phyloP scores from a whole-genome alignment of 2,888 invertebrate genomes.

The Mythimna impura region DNA sequence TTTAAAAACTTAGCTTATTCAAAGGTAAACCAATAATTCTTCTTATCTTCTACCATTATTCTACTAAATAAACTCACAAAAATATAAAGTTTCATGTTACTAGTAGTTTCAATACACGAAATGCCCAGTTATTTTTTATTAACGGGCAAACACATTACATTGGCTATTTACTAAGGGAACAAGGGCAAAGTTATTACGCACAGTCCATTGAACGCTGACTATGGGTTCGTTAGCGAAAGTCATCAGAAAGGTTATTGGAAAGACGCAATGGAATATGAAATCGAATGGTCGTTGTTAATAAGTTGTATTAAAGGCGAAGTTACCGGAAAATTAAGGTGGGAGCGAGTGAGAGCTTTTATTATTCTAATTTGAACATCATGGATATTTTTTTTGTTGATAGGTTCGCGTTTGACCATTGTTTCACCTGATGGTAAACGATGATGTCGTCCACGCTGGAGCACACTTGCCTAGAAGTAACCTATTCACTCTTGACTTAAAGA shows the following conservation, averaged over 20 bases:
- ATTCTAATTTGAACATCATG: no score
- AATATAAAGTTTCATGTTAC: slow-evolving; percentile 41
- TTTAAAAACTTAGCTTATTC: neutral
- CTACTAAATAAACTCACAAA: slow-evolving; percentile 40
- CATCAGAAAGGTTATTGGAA: slow-evolving; percentile 56
- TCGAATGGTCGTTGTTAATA: slow-evolving; percentile 48
- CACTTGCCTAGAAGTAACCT: no score
- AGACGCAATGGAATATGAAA: slow-evolving; percentile 60
- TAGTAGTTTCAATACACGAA: slow-evolving; percentile 10
- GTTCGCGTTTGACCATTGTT: no score
- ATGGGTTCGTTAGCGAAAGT: slow-evolving; percentile 57
- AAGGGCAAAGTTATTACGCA: slow-evolving; percentile 29
- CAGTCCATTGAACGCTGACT: slow-evolving; percentile 54
- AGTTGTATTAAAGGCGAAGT: slow-evolving; percentile 20
- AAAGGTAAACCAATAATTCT: neutral
- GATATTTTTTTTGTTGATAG: no score
- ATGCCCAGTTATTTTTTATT: slow-evolving; percentile 53
- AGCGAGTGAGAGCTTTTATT: neutral
- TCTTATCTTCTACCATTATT: slow-evolving; percentile 22
- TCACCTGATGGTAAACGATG: no score
- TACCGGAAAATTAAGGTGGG: neutral
- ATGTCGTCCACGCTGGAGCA: no score
- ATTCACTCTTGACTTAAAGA: no score
- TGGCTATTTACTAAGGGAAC: slow-evolving; percentile 41
- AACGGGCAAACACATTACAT: slow-evolving; percentile 44